These are phyloP conservation scores for Synanthedon myopaeformis DNA, from an alignment of 2,888 invertebrate genomes.

Conservation along the genomic window DNA sequence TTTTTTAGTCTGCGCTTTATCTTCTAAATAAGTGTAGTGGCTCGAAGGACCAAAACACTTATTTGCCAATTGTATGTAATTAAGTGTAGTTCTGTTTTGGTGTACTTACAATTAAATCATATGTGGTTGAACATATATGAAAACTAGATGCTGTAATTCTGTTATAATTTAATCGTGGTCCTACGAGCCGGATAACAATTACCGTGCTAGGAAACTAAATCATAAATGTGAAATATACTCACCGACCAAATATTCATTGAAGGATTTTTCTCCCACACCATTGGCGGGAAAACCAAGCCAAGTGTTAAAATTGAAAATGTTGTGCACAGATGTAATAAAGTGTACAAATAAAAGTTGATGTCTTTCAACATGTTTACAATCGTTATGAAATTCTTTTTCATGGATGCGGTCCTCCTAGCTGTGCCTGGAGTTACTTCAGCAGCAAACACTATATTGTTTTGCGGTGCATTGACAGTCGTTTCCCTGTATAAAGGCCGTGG, in stretches of 20 bases:
- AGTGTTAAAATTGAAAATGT: conserved; percentile 66
- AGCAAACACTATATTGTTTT: conserved; percentile 39
- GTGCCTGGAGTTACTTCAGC: conserved; percentile 48
- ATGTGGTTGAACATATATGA: background rate
- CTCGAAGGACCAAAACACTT: too few species aligned
- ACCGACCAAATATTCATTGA: conserved; percentile 55
- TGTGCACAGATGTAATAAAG: conserved; percentile 61
- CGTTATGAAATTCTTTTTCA: conserved; percentile 58
- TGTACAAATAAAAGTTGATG: conserved; percentile 67
- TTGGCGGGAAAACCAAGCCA: conserved; percentile 64
- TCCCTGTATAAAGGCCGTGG: conserved; percentile 70
- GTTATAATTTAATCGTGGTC: background rate
- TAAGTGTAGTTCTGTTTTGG: too few species aligned
- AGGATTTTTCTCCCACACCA: conserved; percentile 57
- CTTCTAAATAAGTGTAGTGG: too few species aligned
- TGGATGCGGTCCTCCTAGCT: conserved; percentile 47
- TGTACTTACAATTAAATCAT: background rate
- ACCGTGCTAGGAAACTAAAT: background rate
- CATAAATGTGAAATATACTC: conserved; percentile 16
- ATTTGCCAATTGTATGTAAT: too few species aligned
- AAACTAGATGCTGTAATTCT: background rate
- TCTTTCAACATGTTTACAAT: conserved; percentile 51
- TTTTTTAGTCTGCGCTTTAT: too few species aligned
- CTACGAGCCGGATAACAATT: background rate
- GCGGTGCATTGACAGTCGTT: conserved; percentile 59